Conservation (phyloP, 2,113 vertebrate genomes). For the Notothenia coriiceps region DNA sequence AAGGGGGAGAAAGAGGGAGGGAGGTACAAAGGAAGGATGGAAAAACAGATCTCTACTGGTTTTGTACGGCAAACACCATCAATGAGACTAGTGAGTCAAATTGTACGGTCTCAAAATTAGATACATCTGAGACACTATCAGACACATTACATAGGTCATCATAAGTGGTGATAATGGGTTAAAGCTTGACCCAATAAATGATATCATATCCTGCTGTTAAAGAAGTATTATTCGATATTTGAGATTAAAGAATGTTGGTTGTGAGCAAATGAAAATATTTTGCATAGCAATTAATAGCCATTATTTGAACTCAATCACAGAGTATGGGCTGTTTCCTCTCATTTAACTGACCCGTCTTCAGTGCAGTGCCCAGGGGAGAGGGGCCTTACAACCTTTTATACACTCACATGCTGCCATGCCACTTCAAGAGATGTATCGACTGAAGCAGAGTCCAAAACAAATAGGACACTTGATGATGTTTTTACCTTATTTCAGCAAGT, state of each 20-base stretch:
- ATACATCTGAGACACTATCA: neutral
- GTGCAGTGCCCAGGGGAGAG: slow-evolving; percentile 2
- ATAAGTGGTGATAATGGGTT: neutral
- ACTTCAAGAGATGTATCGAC: slow-evolving; percentile 30
- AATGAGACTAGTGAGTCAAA: slow-evolving; percentile 2
- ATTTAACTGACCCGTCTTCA: slow-evolving; percentile 27
- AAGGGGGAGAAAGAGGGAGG: slow-evolving; percentile 30
- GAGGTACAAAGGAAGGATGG: slow-evolving; percentile 45
- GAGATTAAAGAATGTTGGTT: neutral
- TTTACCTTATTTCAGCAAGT: neutral
- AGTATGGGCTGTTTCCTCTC: neutral
- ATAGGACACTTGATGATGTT: neutral
- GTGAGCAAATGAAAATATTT: slow-evolving; percentile 6
- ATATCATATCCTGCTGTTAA: neutral
- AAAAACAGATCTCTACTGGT: slow-evolving; percentile 37
- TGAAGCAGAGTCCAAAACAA: slow-evolving; percentile 17
- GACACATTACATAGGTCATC: neutral
- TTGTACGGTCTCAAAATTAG: neutral
- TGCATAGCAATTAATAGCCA: neutral
- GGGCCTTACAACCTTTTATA: slow-evolving; percentile 20
- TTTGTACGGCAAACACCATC: slow-evolving; percentile 35
- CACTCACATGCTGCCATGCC: slow-evolving; percentile 18
- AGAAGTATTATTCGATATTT: too few relatives aligned
- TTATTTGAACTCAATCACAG: slow-evolving; percentile 25
- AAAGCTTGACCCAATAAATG: neutral